Conservation (phyloP, 2,113 vertebrate species). For the Sapayoa aenigma region DNA sequence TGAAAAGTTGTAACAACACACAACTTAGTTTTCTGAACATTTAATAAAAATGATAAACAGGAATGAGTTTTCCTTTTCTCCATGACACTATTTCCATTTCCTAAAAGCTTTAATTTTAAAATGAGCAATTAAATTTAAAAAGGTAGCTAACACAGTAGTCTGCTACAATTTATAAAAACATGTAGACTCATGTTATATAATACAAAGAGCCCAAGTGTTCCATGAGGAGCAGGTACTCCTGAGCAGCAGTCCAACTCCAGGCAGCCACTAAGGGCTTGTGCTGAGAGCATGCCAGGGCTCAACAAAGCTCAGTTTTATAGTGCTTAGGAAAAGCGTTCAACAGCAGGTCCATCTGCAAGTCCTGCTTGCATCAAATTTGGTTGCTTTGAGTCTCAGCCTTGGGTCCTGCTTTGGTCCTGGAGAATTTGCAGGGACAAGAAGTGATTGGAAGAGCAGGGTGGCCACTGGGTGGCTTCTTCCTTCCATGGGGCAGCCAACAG, state of each 20-base stretch:
- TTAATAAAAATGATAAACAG: background rate
- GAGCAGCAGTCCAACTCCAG: background rate
- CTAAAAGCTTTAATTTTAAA: background rate
- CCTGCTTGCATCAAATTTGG: background rate
- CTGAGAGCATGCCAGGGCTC: background rate
- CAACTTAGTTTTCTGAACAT: background rate
- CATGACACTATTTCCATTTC: background rate
- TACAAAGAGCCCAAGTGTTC: background rate
- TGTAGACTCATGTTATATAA: fast-evolving
- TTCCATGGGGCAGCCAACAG: background rate
- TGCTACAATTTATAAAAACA: background rate
- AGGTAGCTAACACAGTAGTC: background rate
- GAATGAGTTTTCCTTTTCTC: background rate
- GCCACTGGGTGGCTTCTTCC: too few species aligned
- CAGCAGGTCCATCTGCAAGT: background rate
- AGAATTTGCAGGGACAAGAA: background rate
- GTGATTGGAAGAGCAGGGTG: background rate
- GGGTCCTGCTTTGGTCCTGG: background rate
- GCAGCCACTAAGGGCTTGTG: background rate
- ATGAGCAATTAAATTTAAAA: background rate
- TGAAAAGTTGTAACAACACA: background rate
- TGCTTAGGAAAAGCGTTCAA: background rate
- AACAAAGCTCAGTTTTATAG: background rate
- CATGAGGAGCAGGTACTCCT: background rate
- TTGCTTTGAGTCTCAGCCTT: background rate